A percentile compares a stretch with the other conserved stretches of the same genome.
phyloP scores from a whole-genome alignment of 2,888 invertebrate species.

The Callyntrura sp. region DNA sequence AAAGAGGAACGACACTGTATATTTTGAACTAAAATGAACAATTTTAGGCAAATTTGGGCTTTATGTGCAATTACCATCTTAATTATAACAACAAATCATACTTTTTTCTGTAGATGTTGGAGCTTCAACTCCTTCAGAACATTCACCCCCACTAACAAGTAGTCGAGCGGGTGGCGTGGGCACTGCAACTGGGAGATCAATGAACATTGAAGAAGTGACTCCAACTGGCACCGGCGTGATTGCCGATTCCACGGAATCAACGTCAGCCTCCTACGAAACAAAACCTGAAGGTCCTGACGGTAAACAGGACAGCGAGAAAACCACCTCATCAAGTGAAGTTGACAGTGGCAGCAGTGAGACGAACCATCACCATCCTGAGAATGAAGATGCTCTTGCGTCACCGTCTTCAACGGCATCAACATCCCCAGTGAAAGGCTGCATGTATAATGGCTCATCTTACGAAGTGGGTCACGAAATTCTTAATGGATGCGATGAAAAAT shows the following conservation, averaged over 20 bases:
- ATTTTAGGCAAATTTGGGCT: no score
- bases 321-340: conserved; percentile 39
- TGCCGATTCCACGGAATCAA: conserved; percentile 63
- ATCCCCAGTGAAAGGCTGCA: conserved; percentile 76
- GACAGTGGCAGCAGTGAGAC: conserved; percentile 71
- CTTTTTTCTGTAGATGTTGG: conserved; percentile 35
- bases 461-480: conserved; percentile 89
- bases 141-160: conserved; percentile 21
- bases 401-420: conserved; percentile 41
- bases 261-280: conserved; percentile 29
- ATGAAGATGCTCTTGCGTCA: conserved; percentile 47
- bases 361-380: conserved; percentile 10
- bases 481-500: conserved; percentile 91
- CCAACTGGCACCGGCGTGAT: conserved; percentile 58
- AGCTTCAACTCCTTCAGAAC: conserved; percentile 34
- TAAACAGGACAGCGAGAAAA: conserved; percentile 55
- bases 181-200: conserved; percentile 67
- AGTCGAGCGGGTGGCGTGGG: conserved; percentile 69
- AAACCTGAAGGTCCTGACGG: conserved; percentile 10
- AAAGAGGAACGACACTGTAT: neutral
- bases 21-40: neutral
- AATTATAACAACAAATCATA: neutral
- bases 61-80: neutral
- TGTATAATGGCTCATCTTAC: conserved; percentile 83
- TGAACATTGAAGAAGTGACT: conserved; percentile 70